Evolutionary conservation across 2,888 invertebrate genomes (phyloP).

Genomic region (Leucophenga maculata): DNA sequence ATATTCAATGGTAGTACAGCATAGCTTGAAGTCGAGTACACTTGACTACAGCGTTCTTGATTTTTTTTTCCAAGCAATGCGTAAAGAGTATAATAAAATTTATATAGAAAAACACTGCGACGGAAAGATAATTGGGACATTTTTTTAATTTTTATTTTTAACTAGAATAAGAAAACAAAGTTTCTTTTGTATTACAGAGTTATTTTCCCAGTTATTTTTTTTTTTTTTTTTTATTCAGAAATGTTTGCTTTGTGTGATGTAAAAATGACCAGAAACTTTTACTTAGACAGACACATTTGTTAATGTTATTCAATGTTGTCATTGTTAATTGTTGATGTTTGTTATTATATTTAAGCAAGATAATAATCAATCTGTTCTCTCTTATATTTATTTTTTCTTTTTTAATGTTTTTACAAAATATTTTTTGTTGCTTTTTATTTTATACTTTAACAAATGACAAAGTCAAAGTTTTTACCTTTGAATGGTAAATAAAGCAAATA

Average conservation of each 20-base stretch:
- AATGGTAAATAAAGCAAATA: no score
- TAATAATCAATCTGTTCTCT: no score
- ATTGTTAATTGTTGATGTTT: neutral
- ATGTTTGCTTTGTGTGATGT: neutral
- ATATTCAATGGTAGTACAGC: no score
- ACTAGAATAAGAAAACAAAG: no score
- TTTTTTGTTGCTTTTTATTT: no score
- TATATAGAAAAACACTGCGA: slow-evolving; percentile 24
- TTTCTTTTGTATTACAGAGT: slow-evolving; percentile 41
- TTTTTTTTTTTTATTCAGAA: neutral
- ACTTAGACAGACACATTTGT: neutral
- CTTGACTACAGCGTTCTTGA: no score
- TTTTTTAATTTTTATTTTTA: no score
- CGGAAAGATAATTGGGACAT: slow-evolving; percentile 36
- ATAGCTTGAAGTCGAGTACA: no score
- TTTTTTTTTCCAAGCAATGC: no score
- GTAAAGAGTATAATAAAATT: slow-evolving; percentile 18
- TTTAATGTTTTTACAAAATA: neutral
- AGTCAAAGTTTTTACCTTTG: no score
- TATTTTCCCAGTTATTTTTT: slow-evolving; percentile 50
- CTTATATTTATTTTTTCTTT: neutral
- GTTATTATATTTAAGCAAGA: no score
- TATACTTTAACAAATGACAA: no score
- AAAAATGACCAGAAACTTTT: neutral
- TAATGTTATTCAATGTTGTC: slow-evolving; percentile 18